A percentile compares a stretch with the other conserved stretches of the same genome.
phyloP scores from a whole-genome alignment of 2,113 vertebrate species.

The Syrmaticus mikado region DNA sequence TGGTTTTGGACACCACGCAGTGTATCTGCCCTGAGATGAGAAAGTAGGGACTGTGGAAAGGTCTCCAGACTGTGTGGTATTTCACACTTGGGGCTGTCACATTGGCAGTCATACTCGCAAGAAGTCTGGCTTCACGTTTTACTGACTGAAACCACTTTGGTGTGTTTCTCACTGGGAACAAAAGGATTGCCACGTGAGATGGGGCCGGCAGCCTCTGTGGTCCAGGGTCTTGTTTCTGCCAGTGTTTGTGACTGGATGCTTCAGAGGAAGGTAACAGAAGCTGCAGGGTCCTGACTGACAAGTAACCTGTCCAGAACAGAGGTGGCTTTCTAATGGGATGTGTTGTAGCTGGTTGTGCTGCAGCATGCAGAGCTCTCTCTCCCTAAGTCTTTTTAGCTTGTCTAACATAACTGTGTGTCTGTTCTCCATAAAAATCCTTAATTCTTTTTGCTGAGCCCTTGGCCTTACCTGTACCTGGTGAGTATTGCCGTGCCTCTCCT shows the following conservation, averaged over 20 bases:
- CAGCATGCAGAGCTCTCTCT: not conserved
- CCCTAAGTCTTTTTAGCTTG: not conserved
- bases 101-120: not conserved
- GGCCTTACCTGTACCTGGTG: not conserved
- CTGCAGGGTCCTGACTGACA: not conserved
- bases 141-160: not conserved
- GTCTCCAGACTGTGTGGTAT: not conserved
- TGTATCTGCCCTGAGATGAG: not conserved
- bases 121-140: not conserved
- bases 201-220: not conserved
- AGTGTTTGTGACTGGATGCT: conserved; percentile 55
- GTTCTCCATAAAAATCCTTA: not conserved
- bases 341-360: not conserved
- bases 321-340: not conserved
- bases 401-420: not conserved
- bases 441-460: not conserved
- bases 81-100: not conserved
- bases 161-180: not conserved
- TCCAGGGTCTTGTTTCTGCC: conserved; percentile 38
- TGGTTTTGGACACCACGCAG: not conserved
- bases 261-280: conserved; percentile 65
- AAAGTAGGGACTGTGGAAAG: not conserved
- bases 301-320: not conserved
- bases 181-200: not conserved
- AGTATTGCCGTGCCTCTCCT: not conserved